A percentile compares a stretch with the other conserved stretches of the same genome.
phyloP scores from a whole-genome alignment of 2,888 invertebrate species.

The Cosmopolites sordidus region DNA sequence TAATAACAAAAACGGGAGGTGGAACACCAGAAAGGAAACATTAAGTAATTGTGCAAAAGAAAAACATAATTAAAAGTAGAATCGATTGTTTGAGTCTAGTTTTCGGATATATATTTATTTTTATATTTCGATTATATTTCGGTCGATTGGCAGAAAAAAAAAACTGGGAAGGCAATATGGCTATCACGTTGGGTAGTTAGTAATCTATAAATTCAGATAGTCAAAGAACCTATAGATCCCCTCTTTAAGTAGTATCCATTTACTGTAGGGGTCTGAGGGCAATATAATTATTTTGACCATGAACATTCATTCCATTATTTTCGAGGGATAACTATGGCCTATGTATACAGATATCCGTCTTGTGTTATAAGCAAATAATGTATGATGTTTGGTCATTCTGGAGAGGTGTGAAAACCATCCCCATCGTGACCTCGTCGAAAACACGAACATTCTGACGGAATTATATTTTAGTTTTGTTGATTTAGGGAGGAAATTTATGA shows the following conservation, averaged over 20 bases:
- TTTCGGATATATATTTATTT: too few species aligned
- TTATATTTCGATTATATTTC: too few species aligned
- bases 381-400: constrained; percentile 16
- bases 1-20: too few species aligned
- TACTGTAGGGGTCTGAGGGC: constrained; percentile 34
- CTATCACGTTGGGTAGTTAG: too few species aligned
- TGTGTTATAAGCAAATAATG: constrained; percentile 19
- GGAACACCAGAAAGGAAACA: too few species aligned
- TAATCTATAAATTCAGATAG: too few species aligned
- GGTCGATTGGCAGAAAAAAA: too few species aligned
- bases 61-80: too few species aligned
- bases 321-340: constrained; percentile 24
- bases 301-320: constrained; percentile 31
- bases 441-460: not conserved
- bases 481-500: too few species aligned
- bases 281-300: constrained; percentile 44
- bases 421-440: not conserved
- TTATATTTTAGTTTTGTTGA: not conserved
- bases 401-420: constrained; percentile 10
- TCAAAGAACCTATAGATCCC: constrained; percentile 1
- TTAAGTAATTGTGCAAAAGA: too few species aligned
- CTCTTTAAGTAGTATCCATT: constrained; percentile 31
- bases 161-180: too few species aligned
- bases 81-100: too few species aligned
- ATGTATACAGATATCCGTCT: constrained; percentile 13